phyloP scores from a whole-genome alignment of 2,113 vertebrate genomes.

The Mesitornis unicolor region DNA sequence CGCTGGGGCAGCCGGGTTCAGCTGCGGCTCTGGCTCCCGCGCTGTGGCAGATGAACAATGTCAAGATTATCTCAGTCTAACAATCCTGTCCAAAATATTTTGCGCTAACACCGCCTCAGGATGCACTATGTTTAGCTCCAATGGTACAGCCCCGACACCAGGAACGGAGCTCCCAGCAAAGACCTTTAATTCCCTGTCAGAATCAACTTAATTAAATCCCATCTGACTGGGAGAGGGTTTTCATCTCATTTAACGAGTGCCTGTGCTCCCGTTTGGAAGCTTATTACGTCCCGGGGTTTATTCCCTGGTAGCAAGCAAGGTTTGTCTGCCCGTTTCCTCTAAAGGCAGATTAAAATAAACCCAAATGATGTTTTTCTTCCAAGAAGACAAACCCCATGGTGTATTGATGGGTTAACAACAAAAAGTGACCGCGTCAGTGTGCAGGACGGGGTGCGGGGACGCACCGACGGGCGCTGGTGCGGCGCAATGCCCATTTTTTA shows the following conservation, averaged over 20 bases:
- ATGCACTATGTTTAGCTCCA: background rate
- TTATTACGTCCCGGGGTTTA: background rate
- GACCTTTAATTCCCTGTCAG: slow-evolving; percentile 45
- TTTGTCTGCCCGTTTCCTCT: background rate
- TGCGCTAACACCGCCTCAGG: background rate
- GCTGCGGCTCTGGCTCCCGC: background rate
- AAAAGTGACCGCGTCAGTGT: no score
- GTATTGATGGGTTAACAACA: no score
- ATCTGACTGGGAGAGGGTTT: slow-evolving; percentile 11
- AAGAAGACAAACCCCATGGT: background rate
- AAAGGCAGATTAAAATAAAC: background rate
- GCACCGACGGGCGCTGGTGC: no score
- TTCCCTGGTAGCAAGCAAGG: background rate
- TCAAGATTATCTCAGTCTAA: background rate
- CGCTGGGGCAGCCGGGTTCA: background rate
- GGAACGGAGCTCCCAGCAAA: slow-evolving; percentile 9
- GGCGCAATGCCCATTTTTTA: background rate
- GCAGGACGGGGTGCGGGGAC: no score
- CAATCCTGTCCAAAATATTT: background rate
- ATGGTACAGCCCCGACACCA: background rate
- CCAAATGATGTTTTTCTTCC: background rate
- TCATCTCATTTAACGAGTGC: background rate
- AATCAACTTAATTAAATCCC: slow-evolving; percentile 53
- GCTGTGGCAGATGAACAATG: background rate
- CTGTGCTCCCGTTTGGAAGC: background rate